Evolutionary conservation across 2,797 vertebrate species (phyloP).

Genomic region (Morelia viridis): DNA sequence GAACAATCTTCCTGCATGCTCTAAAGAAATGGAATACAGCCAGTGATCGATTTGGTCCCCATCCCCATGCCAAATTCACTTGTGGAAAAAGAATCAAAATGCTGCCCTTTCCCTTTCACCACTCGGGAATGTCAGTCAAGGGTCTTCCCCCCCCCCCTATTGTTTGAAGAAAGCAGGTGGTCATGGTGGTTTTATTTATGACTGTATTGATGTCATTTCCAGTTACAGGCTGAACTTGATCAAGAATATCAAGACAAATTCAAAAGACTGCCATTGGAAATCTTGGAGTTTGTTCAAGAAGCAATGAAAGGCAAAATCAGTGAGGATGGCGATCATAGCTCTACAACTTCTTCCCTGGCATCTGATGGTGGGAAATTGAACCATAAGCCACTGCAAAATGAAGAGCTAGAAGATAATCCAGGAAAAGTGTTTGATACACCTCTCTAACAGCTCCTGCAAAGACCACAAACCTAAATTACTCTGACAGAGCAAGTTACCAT

Average conservation of each 20-base stretch:
- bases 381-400: conserved; percentile 82
- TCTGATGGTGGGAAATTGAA: conserved; percentile 79
- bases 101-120: not conserved
- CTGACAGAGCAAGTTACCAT: conserved; percentile 57
- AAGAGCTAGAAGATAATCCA: conserved; percentile 81
- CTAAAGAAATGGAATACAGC: not conserved
- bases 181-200: not conserved
- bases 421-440: conserved; percentile 88
- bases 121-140: not conserved
- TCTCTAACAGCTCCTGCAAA: conserved; percentile 78
- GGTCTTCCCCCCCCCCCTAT: not conserved
- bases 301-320: conserved; percentile 87
- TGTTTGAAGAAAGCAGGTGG: not conserved
- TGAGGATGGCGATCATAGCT: conserved; percentile 82
- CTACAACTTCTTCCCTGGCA: conserved; percentile 74
- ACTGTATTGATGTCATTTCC: conserved; percentile 63
- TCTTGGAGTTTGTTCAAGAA: conserved; percentile 97
- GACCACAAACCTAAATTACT: conserved; percentile 63
- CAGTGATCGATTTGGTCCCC: not conserved
- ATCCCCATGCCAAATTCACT: not conserved
- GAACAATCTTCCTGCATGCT: not conserved
- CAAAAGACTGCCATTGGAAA: conserved; percentile 93
- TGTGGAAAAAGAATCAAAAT: not conserved
- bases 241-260: conserved; percentile 99
- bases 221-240: conserved; percentile 94